phyloP scores from a whole-genome alignment of 2,113 vertebrate species.

The Elaphurus davidianus region DNA sequence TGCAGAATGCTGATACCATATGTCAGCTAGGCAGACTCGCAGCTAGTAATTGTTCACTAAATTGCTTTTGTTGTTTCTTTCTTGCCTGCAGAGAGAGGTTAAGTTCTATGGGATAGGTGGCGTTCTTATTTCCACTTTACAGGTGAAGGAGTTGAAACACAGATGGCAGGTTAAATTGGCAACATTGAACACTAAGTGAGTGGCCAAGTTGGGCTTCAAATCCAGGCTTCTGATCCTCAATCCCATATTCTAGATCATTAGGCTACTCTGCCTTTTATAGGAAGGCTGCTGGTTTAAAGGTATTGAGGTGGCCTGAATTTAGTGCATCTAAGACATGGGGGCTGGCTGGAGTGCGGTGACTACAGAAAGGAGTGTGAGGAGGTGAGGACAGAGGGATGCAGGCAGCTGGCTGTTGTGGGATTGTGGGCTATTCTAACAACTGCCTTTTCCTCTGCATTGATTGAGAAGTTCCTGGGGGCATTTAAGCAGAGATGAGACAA shows the following conservation, averaged over 20 bases:
- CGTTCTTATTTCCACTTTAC: not conserved
- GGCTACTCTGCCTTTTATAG: not conserved
- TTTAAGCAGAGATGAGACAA: not conserved
- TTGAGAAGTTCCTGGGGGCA: no score
- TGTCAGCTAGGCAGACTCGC: not conserved
- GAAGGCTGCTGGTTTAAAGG: not conserved
- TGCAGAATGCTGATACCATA: no score
- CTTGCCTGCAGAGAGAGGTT: not conserved
- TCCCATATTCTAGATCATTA: not conserved
- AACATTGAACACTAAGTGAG: not conserved
- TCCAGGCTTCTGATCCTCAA: not conserved
- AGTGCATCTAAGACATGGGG: no score
- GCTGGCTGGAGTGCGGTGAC: not conserved
- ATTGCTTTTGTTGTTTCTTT: not conserved
- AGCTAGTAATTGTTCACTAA: not conserved
- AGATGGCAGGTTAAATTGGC: not conserved
- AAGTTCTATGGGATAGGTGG: not conserved
- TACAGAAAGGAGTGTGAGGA: not conserved
- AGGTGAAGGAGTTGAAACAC: not conserved
- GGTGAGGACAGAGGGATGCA: not conserved
- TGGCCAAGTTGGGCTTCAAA: not conserved
- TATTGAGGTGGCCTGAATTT: not conserved
- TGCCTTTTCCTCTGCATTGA: not conserved
- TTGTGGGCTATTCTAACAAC: not conserved
- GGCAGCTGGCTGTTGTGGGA: no score